A percentile compares a stretch with the other conserved stretches of the same genome.
Conservation (phyloP, 2,888 invertebrate species). For the Protula sp. region DNA sequence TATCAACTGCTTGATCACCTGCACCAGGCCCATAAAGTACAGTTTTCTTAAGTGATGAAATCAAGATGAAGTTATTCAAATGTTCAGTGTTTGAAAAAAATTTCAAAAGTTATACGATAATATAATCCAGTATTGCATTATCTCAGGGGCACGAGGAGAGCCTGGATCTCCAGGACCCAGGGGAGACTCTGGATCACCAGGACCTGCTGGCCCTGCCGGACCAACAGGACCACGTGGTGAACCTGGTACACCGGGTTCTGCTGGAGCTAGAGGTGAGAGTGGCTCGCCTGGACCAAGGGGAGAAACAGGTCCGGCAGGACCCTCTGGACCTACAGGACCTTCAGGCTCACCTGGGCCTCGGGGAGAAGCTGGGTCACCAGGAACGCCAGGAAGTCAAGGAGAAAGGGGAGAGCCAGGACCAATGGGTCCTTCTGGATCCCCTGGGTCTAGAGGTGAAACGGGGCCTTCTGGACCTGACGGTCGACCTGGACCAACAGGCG, state of each 20-base stretch:
- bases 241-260: constrained; percentile 4
- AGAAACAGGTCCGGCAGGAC: neutral
- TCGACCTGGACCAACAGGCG: constrained; percentile 4
- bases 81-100: too few relatives aligned
- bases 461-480: constrained; percentile 7
- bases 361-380: constrained; percentile 2
- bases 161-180: constrained; percentile 6
- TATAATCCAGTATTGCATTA: too few relatives aligned
- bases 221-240: neutral
- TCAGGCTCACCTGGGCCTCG: neutral
- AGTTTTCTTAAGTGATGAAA: too few relatives aligned
- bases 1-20: too few relatives aligned
- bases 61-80: too few relatives aligned
- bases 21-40: too few relatives aligned
- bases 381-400: neutral
- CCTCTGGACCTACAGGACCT: neutral
- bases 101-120: too few relatives aligned
- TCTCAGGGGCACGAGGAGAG: neutral
- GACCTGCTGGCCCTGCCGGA: constrained; percentile 14
- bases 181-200: constrained; percentile 15
- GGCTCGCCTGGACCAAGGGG: neutral
- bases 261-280: neutral
- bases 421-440: too few relatives aligned
- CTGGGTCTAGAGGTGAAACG: too few relatives aligned
- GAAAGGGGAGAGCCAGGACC: constrained; percentile 1